Conservation (phyloP, 1,140 invertebrate species). For the Cyphomyrmex costatus region DNA sequence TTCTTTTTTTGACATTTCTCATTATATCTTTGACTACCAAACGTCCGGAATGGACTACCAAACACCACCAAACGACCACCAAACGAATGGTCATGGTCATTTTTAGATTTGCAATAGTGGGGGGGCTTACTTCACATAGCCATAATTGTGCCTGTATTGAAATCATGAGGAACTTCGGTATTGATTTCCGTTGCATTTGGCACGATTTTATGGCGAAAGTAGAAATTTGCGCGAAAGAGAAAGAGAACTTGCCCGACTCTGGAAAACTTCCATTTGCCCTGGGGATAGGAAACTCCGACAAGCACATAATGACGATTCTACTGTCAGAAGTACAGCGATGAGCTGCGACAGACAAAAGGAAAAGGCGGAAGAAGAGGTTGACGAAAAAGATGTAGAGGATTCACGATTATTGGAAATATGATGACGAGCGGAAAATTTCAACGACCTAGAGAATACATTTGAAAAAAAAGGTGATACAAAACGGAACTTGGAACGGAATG, state of each 20-base stretch:
- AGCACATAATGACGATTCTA: constrained; percentile 26
- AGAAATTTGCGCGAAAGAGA: constrained; percentile 42
- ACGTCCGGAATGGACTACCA: no score
- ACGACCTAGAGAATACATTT: constrained; percentile 1
- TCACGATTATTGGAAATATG: constrained; percentile 1
- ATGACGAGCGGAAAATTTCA: constrained; percentile 7
- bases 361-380: constrained; percentile 21
- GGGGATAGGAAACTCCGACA: constrained; percentile 52
- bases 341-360: constrained; percentile 40
- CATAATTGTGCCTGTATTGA: not conserved
- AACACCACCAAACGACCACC: no score
- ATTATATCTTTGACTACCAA: no score
- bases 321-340: constrained; percentile 30
- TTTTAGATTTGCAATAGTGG: no score
- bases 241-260: constrained; percentile 48
- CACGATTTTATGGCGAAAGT: constrained; percentile 51
- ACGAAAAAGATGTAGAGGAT: constrained; percentile 25
- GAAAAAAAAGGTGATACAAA: not conserved
- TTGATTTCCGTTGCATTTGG: constrained; percentile 40
- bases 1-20: no score
- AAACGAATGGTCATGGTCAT: no score
- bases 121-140: no score
- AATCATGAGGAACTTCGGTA: not conserved
- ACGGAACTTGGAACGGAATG: no score
- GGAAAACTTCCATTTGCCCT: constrained; percentile 58